phyloP scores from a whole-genome alignment of 2,888 invertebrate genomes.

The Heliconius aoede region DNA sequence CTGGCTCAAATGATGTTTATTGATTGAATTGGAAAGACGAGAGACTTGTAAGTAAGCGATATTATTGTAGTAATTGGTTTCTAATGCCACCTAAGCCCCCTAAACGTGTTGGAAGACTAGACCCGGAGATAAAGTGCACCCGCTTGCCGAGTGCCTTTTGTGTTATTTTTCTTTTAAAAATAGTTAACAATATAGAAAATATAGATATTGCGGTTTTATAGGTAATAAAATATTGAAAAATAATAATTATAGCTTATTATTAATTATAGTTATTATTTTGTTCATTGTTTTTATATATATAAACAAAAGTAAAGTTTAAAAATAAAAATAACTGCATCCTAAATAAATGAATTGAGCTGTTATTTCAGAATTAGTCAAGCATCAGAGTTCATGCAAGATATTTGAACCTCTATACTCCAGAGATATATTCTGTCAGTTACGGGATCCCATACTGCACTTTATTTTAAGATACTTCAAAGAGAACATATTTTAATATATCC shows the following conservation, averaged over 20 bases:
- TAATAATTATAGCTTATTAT: neutral
- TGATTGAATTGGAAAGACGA: constrained; percentile 46
- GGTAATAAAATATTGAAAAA: neutral
- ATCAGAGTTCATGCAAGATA: too few species aligned
- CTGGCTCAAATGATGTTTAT: constrained; percentile 41
- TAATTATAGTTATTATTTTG: neutral
- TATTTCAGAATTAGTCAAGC: too few species aligned
- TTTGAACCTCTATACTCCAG: too few species aligned
- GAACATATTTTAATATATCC: too few species aligned
- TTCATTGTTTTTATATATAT: neutral
- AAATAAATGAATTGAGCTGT: too few species aligned
- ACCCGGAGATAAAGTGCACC: constrained; percentile 79
- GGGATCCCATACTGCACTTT: too few species aligned
- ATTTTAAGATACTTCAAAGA: too few species aligned
- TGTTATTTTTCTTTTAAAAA: constrained; percentile 55
- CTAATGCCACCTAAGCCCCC: constrained; percentile 83
- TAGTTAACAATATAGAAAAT: constrained; percentile 39
- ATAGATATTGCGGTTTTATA: constrained; percentile 21
- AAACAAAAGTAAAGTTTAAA: too few species aligned
- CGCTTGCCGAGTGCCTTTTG: constrained; percentile 53
- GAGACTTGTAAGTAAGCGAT: constrained; percentile 50
- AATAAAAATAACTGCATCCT: too few species aligned
- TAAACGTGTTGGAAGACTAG: constrained; percentile 82
- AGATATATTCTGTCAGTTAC: too few species aligned
- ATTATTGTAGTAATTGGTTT: constrained; percentile 83